These are phyloP conservation scores for Choristoneura fumiferana DNA, from an alignment of 1,140 invertebrate species.

Conservation along the genomic window DNA sequence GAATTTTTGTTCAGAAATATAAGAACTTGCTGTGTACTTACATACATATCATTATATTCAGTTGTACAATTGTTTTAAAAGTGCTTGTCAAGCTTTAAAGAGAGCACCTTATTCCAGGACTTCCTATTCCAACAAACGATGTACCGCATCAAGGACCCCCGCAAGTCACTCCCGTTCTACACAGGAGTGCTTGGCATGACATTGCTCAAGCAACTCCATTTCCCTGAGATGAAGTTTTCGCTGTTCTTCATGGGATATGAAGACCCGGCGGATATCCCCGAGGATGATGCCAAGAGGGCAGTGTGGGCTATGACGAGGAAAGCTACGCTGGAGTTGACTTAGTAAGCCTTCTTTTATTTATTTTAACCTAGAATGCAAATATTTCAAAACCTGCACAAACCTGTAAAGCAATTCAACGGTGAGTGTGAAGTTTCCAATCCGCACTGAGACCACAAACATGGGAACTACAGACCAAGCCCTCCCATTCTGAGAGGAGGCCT, in stretches of 20 bases:
- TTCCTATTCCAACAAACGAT: constrained; percentile 98
- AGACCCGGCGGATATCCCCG: constrained; percentile 84
- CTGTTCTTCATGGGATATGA: constrained; percentile 97
- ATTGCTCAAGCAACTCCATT: constrained; percentile 92
- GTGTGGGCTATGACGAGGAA: constrained; percentile 90
- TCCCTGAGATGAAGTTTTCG: constrained; percentile 93
- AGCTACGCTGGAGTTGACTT: constrained; percentile 95
- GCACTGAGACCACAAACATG: too few relatives aligned
- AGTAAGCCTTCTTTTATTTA: constrained; percentile 81
- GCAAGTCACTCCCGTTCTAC: constrained; percentile 93
- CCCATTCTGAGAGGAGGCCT: too few relatives aligned
- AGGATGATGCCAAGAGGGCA: constrained; percentile 82
- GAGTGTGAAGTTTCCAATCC: too few relatives aligned
- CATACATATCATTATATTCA: too few relatives aligned
- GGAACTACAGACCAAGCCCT: too few relatives aligned
- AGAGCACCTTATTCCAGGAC: constrained; percentile 86
- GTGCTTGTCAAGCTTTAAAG: too few relatives aligned
- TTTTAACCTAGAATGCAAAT: too few relatives aligned
- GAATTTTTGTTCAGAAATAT: too few relatives aligned
- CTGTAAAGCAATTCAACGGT: too few relatives aligned
- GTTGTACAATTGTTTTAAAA: too few relatives aligned
- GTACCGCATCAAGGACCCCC: constrained; percentile 96
- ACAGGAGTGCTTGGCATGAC: constrained; percentile 94
- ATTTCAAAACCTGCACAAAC: too few relatives aligned
- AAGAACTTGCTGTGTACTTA: too few relatives aligned